Base-by-base conservation (phyloP, 2,113 vertebrate genomes). In the Caranx melampygus region DNA sequence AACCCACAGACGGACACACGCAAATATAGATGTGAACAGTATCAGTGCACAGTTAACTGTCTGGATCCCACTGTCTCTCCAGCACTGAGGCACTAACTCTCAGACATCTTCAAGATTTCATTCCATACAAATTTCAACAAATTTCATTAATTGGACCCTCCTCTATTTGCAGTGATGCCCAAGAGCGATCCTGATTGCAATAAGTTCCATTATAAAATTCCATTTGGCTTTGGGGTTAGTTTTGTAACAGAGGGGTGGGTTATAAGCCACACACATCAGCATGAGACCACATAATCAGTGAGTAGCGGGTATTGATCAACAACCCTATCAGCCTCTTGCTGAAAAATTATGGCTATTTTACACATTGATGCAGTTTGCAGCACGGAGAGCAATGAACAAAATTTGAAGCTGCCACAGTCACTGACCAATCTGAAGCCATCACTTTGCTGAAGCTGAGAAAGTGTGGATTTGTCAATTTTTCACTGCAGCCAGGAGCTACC, bases 321-420 rank as follows among this genome's bases (percentile, higher is more conserved):
- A 18, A 11, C 26, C 49, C 44, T 20, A 62, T 62, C 67, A 44
- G 45, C 54, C 72, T 66, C 77, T 45, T 42, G 35, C 21, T 68
- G 62, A 52, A 51, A 69, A 31, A 63, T 84, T 55, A 61, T 12
- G 12, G 44, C 59, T 33, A 45, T 87, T 87, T 83, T 31, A 60
- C 67, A 51, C 75, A 60, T 44, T 65, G 44, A 71, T 3, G 14
- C 51, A 18, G n/a, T 79, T 60, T 18, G 20, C 59, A 11, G 21
- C 16, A 31, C 8, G 49, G 60, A 61, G 12, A 60, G 63, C 31
- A 49, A n/a, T 35, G 31, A 49, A 13, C 58, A 58, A 6, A 66
- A 62, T 52, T 49, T 64, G 37, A 68, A 71, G 68, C 59, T 67
- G 59, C 37, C 31, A 33, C 35, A 49, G 45, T 47, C n/a, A 5